A percentile compares a stretch with the other conserved stretches of the same genome.
Evolutionary conservation across 2,113 vertebrate species (phyloP).

Genomic region (Menura novaehollandiae): DNA sequence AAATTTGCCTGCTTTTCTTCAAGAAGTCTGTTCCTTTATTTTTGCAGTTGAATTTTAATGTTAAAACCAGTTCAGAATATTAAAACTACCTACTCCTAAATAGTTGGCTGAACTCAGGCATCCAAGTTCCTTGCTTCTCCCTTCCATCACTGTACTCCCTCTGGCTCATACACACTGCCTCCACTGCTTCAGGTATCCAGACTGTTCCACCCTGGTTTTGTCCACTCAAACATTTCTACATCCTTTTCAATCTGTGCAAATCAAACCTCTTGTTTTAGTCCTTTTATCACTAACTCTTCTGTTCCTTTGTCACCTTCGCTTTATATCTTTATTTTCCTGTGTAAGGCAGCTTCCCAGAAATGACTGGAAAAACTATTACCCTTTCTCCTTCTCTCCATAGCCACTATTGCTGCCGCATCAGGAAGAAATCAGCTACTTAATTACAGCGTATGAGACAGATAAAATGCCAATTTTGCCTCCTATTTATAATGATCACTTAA

Average conservation of each 20-base stretch:
- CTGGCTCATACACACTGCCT: neutral
- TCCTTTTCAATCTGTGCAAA: neutral
- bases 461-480: slow-evolving; percentile 57
- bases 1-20: neutral
- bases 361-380: neutral
- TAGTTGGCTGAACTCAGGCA: neutral
- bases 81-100: neutral
- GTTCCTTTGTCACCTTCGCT: neutral
- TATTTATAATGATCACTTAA: slow-evolving; percentile 67
- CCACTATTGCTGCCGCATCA: slow-evolving; percentile 22
- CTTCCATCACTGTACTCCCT: neutral
- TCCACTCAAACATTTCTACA: neutral
- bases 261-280: neutral
- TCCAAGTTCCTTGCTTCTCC: neutral
- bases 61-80: neutral
- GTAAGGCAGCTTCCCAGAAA: neutral
- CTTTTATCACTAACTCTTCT: neutral
- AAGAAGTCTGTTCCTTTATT: neutral
- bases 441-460: slow-evolving; percentile 44
- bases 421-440: slow-evolving; percentile 62
- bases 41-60: neutral
- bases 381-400: slow-evolving; percentile 21
- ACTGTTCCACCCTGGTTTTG: neutral
- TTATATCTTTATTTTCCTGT: neutral
- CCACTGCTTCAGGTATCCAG: neutral